Evolutionary conservation across 1,140 invertebrate genomes (phyloP).

Genomic region (Listronotus bonariensis): DNA sequence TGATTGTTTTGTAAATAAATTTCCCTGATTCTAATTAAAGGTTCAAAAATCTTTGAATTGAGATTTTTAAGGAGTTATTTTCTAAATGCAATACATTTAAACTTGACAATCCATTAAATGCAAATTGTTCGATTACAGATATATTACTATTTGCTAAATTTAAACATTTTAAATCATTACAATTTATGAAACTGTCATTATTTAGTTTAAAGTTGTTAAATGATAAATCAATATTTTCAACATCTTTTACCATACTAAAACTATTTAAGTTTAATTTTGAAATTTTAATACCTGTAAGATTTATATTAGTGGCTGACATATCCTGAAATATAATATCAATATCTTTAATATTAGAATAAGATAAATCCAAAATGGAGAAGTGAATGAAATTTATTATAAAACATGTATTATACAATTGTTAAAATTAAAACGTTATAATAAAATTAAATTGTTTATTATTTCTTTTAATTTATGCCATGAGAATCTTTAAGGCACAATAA

Average conservation of each 20-base stretch:
- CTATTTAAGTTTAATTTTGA: slow-evolving; percentile 9
- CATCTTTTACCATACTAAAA: not conserved
- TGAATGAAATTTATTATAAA: too few species aligned
- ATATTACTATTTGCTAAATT: slow-evolving; percentile 11
- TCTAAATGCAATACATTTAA: slow-evolving; percentile 7
- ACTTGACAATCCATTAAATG: not conserved
- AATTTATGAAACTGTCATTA: slow-evolving; percentile 7
- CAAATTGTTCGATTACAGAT: not conserved
- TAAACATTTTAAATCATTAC: slow-evolving; percentile 1
- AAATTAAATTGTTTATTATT: too few species aligned
- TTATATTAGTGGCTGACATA: not conserved
- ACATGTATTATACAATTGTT: too few species aligned
- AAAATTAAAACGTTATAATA: too few species aligned
- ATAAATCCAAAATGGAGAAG: too few species aligned
- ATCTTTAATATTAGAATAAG: too few species aligned
- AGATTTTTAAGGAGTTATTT: slow-evolving; percentile 11
- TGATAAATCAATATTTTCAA: slow-evolving; percentile 2
- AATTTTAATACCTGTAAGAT: too few species aligned
- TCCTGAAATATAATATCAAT: too few species aligned
- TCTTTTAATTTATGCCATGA: slow-evolving; percentile 31
- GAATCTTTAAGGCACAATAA: slow-evolving; percentile 26
- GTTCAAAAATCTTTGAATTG: not conserved
- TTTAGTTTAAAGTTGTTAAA: slow-evolving; percentile 14
- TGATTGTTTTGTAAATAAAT: slow-evolving; percentile 15
- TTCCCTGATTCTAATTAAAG: not conserved